These are phyloP conservation scores for Noctua fimbriata DNA, from an alignment of 2,888 invertebrate species.

Conservation along the genomic window DNA sequence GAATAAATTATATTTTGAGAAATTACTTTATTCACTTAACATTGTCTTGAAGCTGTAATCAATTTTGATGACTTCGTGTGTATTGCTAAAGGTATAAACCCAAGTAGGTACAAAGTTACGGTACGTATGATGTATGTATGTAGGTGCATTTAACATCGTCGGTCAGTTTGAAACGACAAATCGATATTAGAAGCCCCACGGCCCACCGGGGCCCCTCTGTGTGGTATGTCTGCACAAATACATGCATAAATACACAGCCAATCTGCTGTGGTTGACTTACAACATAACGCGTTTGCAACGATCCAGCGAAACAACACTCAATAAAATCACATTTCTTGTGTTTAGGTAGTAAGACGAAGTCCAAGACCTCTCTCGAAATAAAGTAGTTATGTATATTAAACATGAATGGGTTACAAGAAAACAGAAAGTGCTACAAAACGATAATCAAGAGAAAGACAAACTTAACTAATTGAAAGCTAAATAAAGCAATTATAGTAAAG, in stretches of 20 bases:
- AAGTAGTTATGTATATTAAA: background rate
- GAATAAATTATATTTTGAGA: background rate
- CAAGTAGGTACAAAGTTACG: background rate
- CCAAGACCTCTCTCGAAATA: background rate
- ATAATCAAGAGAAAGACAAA: background rate
- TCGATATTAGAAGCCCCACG: conserved; percentile 45
- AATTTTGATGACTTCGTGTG: background rate
- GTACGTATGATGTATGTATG: background rate
- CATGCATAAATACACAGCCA: conserved; percentile 9
- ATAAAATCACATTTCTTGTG: conserved; percentile 6
- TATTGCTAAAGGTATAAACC: background rate
- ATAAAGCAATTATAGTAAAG: background rate
- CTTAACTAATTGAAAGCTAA: background rate
- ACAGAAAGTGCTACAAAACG: background rate
- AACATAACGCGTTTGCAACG: conserved; percentile 11
- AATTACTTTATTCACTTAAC: background rate
- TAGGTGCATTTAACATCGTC: conserved; percentile 5
- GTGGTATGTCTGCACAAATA: conserved; percentile 15
- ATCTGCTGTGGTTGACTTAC: background rate
- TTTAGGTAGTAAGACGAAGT: background rate
- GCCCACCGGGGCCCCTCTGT: background rate
- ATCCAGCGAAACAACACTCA: conserved; percentile 2
- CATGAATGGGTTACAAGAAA: background rate
- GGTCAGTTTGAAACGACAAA: conserved; percentile 31
- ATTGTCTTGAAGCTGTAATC: background rate